phyloP scores from a whole-genome alignment of 1,140 invertebrate genomes.

The Akabosia matsudoensis region DNA sequence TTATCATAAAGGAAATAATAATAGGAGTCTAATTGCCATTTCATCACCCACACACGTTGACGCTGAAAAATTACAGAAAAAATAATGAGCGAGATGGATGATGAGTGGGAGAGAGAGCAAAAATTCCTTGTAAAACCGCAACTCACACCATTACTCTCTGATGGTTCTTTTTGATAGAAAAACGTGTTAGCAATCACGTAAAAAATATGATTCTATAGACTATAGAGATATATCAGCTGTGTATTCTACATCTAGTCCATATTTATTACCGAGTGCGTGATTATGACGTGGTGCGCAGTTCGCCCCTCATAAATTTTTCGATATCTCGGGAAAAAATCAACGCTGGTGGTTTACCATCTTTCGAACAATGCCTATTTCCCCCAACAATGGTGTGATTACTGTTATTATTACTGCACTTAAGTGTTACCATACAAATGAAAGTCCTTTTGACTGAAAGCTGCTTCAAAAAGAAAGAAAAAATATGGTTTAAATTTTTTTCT shows the following conservation, averaged over 20 bases:
- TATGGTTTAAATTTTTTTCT: conserved; percentile 4
- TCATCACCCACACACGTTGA: conserved; percentile 21
- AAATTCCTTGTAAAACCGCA: not conserved
- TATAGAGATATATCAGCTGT: too few relatives aligned
- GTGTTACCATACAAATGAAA: conserved; percentile 2
- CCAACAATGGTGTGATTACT: conserved; percentile 23
- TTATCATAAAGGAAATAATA: not conserved
- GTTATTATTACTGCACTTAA: conserved; percentile 23
- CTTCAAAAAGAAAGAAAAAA: conserved; percentile 8
- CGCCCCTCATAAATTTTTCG: conserved; percentile 13
- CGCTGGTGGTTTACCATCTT: conserved; percentile 20
- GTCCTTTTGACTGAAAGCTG: not conserved
- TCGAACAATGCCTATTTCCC: conserved; percentile 22
- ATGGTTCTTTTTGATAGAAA: not conserved
- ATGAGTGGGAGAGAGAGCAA: not conserved
- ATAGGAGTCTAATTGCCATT: conserved; percentile 11
- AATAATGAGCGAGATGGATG: conserved; percentile 13
- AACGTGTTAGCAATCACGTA: too few relatives aligned
- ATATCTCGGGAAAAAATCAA: conserved; percentile 11
- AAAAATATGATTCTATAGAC: too few relatives aligned
- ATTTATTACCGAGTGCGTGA: not conserved
- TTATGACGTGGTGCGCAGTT: not conserved
- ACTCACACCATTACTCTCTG: not conserved
- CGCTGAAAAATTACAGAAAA: not conserved
- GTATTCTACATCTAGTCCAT: not conserved